Evolutionary conservation across 2,888 invertebrate species (phyloP).

Genomic region (Ctenicera cuprea): DNA sequence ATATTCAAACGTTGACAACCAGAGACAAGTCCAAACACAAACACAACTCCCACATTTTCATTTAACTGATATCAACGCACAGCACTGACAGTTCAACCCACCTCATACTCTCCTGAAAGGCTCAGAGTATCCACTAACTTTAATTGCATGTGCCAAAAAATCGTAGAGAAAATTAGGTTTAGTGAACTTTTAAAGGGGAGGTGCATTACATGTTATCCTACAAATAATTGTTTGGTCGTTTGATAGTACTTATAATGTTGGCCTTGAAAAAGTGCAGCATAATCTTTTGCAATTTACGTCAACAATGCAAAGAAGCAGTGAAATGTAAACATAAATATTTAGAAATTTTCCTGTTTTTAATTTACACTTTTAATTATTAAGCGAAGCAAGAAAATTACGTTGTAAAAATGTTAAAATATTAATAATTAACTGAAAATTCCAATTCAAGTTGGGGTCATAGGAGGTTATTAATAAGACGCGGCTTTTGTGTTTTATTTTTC

Average conservation of each 20-base stretch:
- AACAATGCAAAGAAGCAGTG: neutral
- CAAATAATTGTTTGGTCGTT: no score
- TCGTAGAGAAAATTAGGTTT: slow-evolving; percentile 7
- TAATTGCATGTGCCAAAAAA: slow-evolving; percentile 25
- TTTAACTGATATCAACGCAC: slow-evolving; percentile 31
- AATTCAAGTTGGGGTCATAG: neutral
- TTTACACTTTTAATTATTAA: no score
- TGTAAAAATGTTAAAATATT: neutral
- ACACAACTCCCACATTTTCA: slow-evolving; percentile 42
- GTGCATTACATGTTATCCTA: neutral
- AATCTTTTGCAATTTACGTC: neutral
- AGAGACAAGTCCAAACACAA: slow-evolving; percentile 34
- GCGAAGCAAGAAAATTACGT: neutral
- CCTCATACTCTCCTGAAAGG: slow-evolving; percentile 3
- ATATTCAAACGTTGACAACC: slow-evolving; percentile 11
- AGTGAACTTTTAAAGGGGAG: neutral
- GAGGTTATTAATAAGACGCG: slow-evolving; percentile 3
- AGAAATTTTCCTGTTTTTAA: no score
- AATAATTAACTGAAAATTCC: slow-evolving; percentile 3
- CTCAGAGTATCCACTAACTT: slow-evolving; percentile 12
- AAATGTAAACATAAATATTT: no score
- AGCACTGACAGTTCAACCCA: slow-evolving; percentile 34
- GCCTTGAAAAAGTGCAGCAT: no score
- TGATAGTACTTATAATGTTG: no score
- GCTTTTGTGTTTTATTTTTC: slow-evolving; percentile 33